phyloP scores from a whole-genome alignment of 2,113 vertebrate genomes.

The Heterotilapia buettikoferi region DNA sequence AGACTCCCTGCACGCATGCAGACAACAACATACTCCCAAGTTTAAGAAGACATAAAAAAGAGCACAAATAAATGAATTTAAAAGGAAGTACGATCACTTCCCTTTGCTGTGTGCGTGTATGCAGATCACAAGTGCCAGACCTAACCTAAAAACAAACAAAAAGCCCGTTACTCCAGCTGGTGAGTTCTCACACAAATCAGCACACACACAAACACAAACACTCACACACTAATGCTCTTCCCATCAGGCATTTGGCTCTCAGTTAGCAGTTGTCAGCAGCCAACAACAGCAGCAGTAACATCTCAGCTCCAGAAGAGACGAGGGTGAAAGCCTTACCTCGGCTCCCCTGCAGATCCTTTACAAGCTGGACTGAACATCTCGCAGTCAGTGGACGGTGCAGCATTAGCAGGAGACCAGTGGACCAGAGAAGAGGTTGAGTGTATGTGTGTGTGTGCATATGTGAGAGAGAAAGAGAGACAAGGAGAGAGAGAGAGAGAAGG shows the following conservation, averaged over 20 bases:
- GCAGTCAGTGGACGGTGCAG: conserved; percentile 36
- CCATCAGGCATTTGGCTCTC: neutral
- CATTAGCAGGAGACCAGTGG: conserved; percentile 47
- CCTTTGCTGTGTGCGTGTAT: neutral
- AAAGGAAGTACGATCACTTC: neutral
- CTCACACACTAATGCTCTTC: neutral
- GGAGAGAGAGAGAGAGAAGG: neutral
- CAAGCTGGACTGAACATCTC: conserved; percentile 63
- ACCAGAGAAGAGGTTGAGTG: conserved; percentile 23
- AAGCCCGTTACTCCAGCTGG: conserved; percentile 33
- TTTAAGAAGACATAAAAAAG: neutral
- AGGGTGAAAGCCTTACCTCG: conserved; percentile 45
- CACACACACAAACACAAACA: neutral
- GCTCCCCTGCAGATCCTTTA: conserved; percentile 53
- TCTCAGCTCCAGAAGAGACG: neutral
- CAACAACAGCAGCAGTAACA: neutral
- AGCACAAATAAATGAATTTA: neutral
- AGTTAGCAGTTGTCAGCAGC: neutral
- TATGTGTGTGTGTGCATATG: neutral
- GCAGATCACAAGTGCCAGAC: neutral
- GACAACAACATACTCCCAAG: neutral
- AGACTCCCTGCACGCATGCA: neutral
- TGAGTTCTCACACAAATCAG: conserved; percentile 39
- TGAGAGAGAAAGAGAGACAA: neutral
- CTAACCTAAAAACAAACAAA: conserved; percentile 8